These are phyloP conservation scores for Scrobipalpa costella DNA, from an alignment of 2,888 invertebrate genomes.

Conservation along the genomic window DNA sequence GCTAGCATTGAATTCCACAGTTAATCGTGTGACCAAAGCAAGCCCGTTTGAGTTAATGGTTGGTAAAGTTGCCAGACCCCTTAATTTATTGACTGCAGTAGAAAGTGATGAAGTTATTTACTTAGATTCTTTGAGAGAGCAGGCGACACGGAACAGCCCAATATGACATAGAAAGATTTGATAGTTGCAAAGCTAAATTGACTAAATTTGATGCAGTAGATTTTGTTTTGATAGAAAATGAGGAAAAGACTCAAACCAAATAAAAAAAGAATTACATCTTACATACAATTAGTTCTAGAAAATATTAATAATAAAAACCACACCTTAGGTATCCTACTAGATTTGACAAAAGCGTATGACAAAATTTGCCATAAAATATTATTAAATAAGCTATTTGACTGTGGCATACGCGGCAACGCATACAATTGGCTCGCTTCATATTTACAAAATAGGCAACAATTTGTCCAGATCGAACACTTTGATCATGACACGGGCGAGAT, in stretches of 20 bases:
- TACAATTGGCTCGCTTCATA: no score
- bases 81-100: conserved; percentile 12
- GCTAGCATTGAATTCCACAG: conserved; percentile 11
- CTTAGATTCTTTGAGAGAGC: conserved; percentile 23
- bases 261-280: no score
- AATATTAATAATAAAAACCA: no score
- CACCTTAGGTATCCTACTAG: no score
- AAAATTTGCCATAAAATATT: no score
- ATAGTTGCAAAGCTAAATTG: conserved; percentile 30
- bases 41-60: conserved; percentile 22
- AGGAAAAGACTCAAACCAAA: conserved; percentile 35
- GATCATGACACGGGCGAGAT: no score
- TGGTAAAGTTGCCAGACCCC: conserved; percentile 22
- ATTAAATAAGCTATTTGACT: no score
- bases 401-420: no score
- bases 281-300: no score
- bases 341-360: no score
- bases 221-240: conserved; percentile 33
- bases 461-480: no score
- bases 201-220: conserved; percentile 29
- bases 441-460: no score
- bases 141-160: conserved; percentile 19
- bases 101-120: conserved; percentile 15
- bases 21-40: conserved; percentile 21
- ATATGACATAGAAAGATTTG: conserved; percentile 32